Conservation (phyloP, 2,113 vertebrate species). For the Rafetus swinhoei region DNA sequence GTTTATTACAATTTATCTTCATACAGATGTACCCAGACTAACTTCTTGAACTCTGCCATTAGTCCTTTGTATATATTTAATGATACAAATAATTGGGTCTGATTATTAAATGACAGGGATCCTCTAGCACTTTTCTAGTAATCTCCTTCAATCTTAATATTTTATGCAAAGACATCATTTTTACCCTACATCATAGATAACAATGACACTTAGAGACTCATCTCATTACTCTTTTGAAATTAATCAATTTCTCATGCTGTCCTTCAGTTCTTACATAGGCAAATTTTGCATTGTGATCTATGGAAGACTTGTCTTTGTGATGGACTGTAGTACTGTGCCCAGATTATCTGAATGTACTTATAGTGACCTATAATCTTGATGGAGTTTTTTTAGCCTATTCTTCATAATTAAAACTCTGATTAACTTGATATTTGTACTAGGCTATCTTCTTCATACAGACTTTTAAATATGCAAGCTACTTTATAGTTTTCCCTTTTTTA, state of each 20-base stretch:
- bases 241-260: not conserved
- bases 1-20: not conserved
- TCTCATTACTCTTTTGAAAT: not conserved
- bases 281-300: not conserved
- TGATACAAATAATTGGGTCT: not conserved
- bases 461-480: not conserved
- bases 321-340: fast-evolving
- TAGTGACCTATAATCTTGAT: not conserved
- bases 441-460: not conserved
- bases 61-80: not conserved
- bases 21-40: fast-evolving
- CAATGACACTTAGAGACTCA: not conserved
- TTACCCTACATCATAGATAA: not conserved
- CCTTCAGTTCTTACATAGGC: fast-evolving
- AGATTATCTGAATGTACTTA: fast-evolving
- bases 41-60: not conserved
- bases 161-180: not conserved
- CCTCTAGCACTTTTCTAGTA: not conserved
- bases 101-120: not conserved
- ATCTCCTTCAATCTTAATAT: not conserved
- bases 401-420: not conserved
- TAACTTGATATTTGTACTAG: not conserved
- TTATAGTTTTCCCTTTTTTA: not conserved
- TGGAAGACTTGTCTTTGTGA: not conserved
- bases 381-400: not conserved